A percentile compares a stretch with the other conserved stretches of the same genome.
These are phyloP conservation scores for Hippolais icterina DNA, from an alignment of 2,113 vertebrate species.

Conservation along the genomic window DNA sequence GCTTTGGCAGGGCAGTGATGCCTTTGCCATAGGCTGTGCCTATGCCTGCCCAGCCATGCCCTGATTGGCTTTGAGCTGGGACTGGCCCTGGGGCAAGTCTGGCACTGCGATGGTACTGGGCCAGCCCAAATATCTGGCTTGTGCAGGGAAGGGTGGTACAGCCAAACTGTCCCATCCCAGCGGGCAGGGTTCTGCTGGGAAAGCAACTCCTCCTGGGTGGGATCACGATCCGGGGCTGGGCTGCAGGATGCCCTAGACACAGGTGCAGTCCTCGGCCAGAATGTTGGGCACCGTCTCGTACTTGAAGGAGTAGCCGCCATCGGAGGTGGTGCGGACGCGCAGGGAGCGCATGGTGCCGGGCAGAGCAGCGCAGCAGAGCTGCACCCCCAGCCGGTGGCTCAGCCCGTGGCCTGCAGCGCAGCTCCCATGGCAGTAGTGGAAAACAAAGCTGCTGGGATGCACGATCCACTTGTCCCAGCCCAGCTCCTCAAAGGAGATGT, in stretches of 20 bases:
- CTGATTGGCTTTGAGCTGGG: background rate
- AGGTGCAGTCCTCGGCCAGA: conserved; percentile 88
- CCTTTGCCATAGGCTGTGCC: background rate
- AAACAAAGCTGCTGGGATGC: conserved; percentile 84
- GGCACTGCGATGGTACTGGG: rapidly evolving
- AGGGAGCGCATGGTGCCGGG: conserved; percentile 87
- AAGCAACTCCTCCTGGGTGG: background rate
- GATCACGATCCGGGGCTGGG: rapidly evolving
- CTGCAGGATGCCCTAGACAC: conserved; percentile 70
- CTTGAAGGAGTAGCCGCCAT: conserved; percentile 89
- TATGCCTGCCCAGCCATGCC: rapidly evolving
- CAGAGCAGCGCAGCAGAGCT: conserved; percentile 86
- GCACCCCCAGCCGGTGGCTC: conserved; percentile 74
- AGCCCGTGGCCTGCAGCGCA: conserved; percentile 72
- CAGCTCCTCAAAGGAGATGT: conserved; percentile 91
- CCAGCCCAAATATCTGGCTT: background rate
- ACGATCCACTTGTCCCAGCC: conserved; percentile 95
- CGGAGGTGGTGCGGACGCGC: conserved; percentile 87
- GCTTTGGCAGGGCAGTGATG: background rate
- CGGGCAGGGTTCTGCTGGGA: rapidly evolving
- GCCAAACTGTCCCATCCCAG: background rate
- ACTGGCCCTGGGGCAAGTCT: background rate
- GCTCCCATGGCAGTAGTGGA: conserved; percentile 90
- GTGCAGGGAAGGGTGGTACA: background rate
- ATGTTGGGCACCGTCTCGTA: conserved; percentile 90